Conservation (phyloP, 2,113 vertebrate species). For the Grantiella picta region DNA sequence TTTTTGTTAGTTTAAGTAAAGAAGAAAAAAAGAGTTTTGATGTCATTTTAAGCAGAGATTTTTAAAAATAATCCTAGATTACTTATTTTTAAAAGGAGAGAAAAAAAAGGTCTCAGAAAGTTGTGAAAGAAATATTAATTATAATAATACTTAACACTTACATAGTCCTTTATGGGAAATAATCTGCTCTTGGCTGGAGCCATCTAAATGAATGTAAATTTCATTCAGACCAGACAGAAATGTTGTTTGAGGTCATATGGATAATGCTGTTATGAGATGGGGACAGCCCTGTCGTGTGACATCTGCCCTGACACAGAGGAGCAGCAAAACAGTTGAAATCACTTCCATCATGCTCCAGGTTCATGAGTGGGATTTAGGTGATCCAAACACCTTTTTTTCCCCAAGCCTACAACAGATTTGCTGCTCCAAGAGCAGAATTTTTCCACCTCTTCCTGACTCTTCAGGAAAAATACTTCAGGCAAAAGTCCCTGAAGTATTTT, state of each 20-base stretch:
- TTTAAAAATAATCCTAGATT: neutral
- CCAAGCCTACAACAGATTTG: neutral
- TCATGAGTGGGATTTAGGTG: neutral
- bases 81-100: conserved; percentile 21
- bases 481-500: neutral
- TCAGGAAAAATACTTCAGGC: too few relatives aligned
- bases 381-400: neutral
- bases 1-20: conserved; percentile 15
- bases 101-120: neutral
- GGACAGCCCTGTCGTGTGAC: neutral
- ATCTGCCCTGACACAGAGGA: neutral
- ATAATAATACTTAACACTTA: neutral
- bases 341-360: neutral
- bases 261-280: neutral
- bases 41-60: neutral
- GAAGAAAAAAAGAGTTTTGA: neutral
- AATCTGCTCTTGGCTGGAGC: neutral
- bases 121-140: neutral
- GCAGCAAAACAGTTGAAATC: neutral
- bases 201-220: conserved; percentile 12
- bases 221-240: neutral
- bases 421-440: neutral
- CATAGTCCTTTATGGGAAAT: neutral
- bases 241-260: neutral
- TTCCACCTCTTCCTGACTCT: neutral